Conservation (phyloP, 2,797 vertebrate species). For the Danio aesculapii region DNA sequence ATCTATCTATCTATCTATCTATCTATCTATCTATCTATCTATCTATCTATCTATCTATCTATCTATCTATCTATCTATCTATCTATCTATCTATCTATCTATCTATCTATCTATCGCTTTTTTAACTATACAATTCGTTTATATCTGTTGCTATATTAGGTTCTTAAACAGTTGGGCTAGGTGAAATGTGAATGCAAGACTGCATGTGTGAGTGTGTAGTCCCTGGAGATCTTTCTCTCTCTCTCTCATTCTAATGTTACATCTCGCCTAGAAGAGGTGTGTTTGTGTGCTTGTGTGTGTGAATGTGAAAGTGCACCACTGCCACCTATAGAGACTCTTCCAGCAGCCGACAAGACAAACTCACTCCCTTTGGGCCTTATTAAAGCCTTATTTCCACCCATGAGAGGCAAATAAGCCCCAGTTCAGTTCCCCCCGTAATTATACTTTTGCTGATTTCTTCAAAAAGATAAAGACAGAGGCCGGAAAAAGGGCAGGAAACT, state of each 20-base stretch:
- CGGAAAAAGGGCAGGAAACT: constrained; percentile 64
- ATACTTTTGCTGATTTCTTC: constrained; percentile 54
- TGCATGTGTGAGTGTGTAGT: neutral
- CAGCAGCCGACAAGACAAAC: neutral
- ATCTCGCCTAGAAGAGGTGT: neutral
- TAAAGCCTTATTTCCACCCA: constrained; percentile 63
- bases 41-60: no score
- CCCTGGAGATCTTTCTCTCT: neutral
- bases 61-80: no score
- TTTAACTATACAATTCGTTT: neutral
- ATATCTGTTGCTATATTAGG: neutral
- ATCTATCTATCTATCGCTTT: neutral
- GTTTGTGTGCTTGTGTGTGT: neutral
- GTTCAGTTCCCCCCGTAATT: constrained; percentile 52
- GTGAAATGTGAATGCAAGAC: neutral
- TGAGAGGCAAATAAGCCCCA: constrained; percentile 49
- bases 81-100: neutral
- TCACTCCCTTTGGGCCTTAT: constrained; percentile 61
- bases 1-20: no score
- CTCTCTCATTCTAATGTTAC: neutral
- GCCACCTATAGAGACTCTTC: constrained; percentile 59
- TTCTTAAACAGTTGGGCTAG: constrained; percentile 1
- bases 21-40: no score
- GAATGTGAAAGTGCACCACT: constrained; percentile 53
- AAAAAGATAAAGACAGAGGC: constrained; percentile 63